Evolutionary conservation across 1,140 invertebrate genomes (phyloP).

Genomic region (Akabosia matsudoensis): DNA sequence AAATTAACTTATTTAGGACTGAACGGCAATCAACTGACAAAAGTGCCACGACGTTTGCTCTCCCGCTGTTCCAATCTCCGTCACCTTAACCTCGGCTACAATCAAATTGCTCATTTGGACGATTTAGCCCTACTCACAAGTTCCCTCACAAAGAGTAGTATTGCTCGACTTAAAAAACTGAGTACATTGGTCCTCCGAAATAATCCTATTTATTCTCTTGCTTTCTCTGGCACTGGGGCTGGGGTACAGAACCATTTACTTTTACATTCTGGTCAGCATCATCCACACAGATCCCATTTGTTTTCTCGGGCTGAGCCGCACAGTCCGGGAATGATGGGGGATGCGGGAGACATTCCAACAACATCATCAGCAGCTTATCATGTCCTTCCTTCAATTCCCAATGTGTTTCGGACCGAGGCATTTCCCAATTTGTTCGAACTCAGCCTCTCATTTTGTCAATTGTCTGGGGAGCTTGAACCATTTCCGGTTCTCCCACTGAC

Average conservation of each 20-base stretch:
- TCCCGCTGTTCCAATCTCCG: conserved; percentile 39
- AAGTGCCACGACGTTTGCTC: conserved; percentile 39
- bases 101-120: conserved; percentile 46
- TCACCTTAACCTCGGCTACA: conserved; percentile 46
- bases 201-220: conserved; percentile 74
- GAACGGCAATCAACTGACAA: conserved; percentile 44
- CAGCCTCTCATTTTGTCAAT: conserved; percentile 81
- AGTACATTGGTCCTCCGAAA: conserved; percentile 78
- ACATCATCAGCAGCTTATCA: neutral
- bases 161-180: conserved; percentile 56
- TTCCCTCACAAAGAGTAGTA: conserved; percentile 1
- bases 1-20: conserved; percentile 46
- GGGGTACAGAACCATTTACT: neutral
- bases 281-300: neutral
- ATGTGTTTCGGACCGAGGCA: conserved; percentile 41
- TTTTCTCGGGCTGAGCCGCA: neutral
- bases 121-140: conserved; percentile 34
- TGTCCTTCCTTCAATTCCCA: conserved; percentile 26
- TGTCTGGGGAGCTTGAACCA: conserved; percentile 70
- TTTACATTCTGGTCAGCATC: neutral
- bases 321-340: neutral
- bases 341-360: neutral
- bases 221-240: conserved; percentile 50
- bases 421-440: conserved; percentile 71
- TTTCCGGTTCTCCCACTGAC: conserved; percentile 71